phyloP scores from a whole-genome alignment of 37 sponge, comb jelly and placozoan genomes.

The Amphimedon queenslandica region DNA sequence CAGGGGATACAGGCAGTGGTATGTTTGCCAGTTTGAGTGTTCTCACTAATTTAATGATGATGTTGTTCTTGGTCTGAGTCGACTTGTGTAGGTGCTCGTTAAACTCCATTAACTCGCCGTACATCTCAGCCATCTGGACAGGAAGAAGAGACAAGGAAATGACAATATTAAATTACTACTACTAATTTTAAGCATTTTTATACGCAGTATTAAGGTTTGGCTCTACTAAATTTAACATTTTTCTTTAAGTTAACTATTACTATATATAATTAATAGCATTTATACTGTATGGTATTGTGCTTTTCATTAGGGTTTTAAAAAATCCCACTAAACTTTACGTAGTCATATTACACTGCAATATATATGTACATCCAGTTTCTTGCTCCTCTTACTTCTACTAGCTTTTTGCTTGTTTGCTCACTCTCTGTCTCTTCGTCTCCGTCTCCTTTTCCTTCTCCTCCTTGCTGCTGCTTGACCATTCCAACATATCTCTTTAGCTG shows the following conservation, averaged over 20 bases:
- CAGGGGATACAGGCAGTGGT: conserved; percentile 5
- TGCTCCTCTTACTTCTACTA: too few relatives aligned
- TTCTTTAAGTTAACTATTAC: too few relatives aligned
- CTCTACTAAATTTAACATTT: too few relatives aligned
- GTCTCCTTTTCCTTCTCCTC: neutral
- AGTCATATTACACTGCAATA: too few relatives aligned
- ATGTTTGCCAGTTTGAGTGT: conserved; percentile 9
- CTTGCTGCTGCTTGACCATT: conserved; percentile 68
- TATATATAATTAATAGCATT: too few relatives aligned
- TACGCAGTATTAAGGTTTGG: neutral
- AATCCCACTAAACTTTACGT: too few relatives aligned
- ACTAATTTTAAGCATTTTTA: neutral
- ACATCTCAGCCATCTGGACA: conserved; percentile 93
- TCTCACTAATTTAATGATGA: conserved; percentile 23
- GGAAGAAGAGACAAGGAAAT: neutral
- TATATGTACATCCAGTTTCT: too few relatives aligned
- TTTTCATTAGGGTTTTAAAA: too few relatives aligned
- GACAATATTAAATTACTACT: neutral
- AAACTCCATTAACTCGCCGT: conserved; percentile 95
- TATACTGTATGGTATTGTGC: too few relatives aligned
- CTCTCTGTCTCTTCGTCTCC: neutral
- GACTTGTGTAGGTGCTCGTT: conserved; percentile 77
- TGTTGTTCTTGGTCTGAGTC: conserved; percentile 41
- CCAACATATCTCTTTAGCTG: conserved; percentile 93
- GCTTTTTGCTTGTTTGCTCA: too few relatives aligned